phyloP scores from a whole-genome alignment of 2,113 vertebrate species.

The Amia ocellicauda region DNA sequence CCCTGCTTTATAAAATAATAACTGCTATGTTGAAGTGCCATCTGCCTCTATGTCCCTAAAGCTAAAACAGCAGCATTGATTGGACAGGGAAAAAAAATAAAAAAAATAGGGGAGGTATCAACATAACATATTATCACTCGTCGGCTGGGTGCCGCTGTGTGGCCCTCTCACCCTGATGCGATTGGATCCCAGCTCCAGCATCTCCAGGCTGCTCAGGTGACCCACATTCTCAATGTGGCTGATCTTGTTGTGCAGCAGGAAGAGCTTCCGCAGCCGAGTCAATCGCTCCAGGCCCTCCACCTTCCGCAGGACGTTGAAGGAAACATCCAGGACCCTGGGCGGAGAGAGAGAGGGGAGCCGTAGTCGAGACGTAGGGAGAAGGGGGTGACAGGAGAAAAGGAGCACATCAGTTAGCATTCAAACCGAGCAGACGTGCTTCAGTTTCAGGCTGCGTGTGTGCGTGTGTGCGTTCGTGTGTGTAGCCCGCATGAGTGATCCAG shows the following conservation, averaged over 20 bases:
- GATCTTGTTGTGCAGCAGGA: conserved; percentile 97
- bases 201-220: conserved; percentile 74
- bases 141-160: no score
- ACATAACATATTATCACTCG: no score
- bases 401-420: background rate
- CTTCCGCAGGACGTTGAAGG: conserved; percentile 90
- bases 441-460: background rate
- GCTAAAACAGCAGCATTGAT: no score
- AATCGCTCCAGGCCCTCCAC: conserved; percentile 86
- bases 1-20: no score
- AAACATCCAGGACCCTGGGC: conserved; percentile 85
- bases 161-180: conserved; percentile 85
- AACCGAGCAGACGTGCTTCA: background rate
- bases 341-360: conserved; percentile 13
- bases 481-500: no score
- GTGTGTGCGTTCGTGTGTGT: no score
- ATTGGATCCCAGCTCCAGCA: conserved; percentile 96
- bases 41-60: no score
- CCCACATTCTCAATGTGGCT: conserved; percentile 80
- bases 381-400: conserved; percentile 3
- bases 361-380: background rate
- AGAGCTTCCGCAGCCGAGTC: conserved; percentile 84
- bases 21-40: no score
- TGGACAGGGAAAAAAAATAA: no score
- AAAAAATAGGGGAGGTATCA: no score